Evolutionary conservation across 2,113 vertebrate species (phyloP).

Genomic region (Penelope pileata): DNA sequence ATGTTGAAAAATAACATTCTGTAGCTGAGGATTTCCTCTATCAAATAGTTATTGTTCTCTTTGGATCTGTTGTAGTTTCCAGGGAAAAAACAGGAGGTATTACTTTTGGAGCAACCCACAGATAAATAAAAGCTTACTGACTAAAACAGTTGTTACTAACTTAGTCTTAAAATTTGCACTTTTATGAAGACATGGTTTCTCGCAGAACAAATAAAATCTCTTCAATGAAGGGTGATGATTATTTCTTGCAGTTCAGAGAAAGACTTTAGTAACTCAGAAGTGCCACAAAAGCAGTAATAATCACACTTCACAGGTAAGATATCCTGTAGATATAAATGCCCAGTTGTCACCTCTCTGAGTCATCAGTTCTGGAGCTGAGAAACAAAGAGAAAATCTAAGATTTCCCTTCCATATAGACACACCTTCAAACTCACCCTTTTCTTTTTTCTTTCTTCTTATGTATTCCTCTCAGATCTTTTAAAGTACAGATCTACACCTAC

Average conservation of each 20-base stretch:
- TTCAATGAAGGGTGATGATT: slow-evolving; percentile 28
- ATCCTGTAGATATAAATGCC: background rate
- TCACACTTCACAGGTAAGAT: slow-evolving; percentile 5
- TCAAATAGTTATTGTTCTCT: no score
- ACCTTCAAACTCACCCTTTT: background rate
- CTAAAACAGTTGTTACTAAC: slow-evolving; percentile 5
- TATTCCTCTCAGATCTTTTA: background rate
- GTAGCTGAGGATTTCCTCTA: no score
- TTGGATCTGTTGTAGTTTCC: no score
- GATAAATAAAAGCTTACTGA: slow-evolving; percentile 3
- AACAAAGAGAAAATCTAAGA: slow-evolving; percentile 28
- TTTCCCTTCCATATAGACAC: background rate
- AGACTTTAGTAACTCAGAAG: slow-evolving; percentile 13
- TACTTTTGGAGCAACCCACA: no score
- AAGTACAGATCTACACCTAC: background rate
- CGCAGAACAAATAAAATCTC: slow-evolving; percentile 38
- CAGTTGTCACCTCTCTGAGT: background rate
- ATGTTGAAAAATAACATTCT: no score
- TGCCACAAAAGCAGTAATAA: background rate
- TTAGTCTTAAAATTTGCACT: background rate
- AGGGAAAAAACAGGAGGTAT: no score
- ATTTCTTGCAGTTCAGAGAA: slow-evolving; percentile 54
- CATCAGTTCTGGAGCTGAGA: background rate
- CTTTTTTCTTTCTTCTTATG: background rate
- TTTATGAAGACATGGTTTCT: background rate